Evolutionary conservation across 2,113 vertebrate species (phyloP), one percentile per base, ranked within the genome.

Genomic region (Mesembrinibis cayennensis): DNA sequence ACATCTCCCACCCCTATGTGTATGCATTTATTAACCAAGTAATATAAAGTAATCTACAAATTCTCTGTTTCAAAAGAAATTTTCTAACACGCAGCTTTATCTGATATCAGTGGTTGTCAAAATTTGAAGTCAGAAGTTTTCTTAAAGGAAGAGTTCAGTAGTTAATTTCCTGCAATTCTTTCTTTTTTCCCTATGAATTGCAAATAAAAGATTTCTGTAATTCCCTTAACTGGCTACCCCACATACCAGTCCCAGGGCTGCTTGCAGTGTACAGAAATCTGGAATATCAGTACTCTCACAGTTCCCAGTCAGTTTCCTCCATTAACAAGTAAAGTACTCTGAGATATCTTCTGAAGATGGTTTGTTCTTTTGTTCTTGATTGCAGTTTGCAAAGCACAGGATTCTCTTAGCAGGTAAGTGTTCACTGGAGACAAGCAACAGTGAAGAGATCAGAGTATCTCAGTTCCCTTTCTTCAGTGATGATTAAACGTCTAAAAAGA

Each of bases 401-500:
- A 71, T 97, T 93, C 81, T 73, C 70, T 62, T 38, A 23, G 73
- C 61, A 72, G 49, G 1, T 29, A 21, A 67, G 11, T 30, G 47
- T 65, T 86, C 88, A 89, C 25, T 82, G 91, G 81, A 85, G 84
- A 90, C 58, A 76, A 91, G 73, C 36, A 66, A 40, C 2, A 88
- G 11, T 2, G 22, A 91, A 82, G 70, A 89, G 30, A 61, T 72
- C 74, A 59, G 45, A 76, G 42, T 58, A 66, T 59, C 44, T 91
- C 83, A 62, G 5, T 87, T 91, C 66, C 70, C 67, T 45, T 87
- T 95, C 66, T 85, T 97, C 91, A 97, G 38, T 95, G 94, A 52
- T 95, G 95, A 88, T 94, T 95, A 82, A 93, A 94, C 12, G 62
- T 30, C 96, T 97, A 38, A 69, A 96, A 91, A 69, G 11, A 86